These are phyloP conservation scores for Neolamprologus toae DNA, from an alignment of 2,113 vertebrate species.

Conservation along the genomic window DNA sequence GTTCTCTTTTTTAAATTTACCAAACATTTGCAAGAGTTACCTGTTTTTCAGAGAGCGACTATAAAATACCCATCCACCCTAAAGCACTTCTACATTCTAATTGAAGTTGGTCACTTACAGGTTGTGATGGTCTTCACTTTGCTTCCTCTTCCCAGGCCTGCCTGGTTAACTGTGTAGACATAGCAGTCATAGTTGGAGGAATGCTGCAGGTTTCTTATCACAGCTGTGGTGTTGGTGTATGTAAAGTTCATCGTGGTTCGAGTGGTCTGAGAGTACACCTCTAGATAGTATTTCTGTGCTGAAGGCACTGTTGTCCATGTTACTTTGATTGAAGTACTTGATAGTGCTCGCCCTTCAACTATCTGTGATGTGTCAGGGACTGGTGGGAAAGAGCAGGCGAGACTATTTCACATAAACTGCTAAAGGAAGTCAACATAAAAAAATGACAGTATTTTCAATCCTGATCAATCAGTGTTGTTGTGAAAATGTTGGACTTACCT, in stretches of 20 bases:
- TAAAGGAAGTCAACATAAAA: neutral
- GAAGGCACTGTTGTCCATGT: conserved; percentile 54
- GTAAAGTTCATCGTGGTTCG: conserved; percentile 17
- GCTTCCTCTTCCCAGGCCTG: conserved; percentile 56
- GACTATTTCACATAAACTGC: neutral
- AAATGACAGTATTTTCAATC: neutral
- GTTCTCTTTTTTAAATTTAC: neutral
- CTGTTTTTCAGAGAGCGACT: neutral
- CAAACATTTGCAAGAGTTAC: neutral
- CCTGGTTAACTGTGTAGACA: conserved; percentile 61
- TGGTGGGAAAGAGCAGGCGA: neutral
- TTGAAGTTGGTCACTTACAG: conserved; percentile 51
- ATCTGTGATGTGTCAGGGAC: conserved; percentile 65
- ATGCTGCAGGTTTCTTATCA: conserved; percentile 38
- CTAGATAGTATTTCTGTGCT: conserved; percentile 48
- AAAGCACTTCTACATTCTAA: neutral
- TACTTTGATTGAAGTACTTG: conserved; percentile 58
- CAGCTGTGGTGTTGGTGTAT: neutral
- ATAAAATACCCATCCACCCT: neutral
- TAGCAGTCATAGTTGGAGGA: conserved; percentile 57
- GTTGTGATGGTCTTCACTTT: conserved; percentile 64
- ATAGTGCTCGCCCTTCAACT: neutral
- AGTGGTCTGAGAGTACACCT: conserved; percentile 5
- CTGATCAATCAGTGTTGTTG: neutral
- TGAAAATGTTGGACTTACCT: conserved; percentile 33